These are phyloP conservation scores for Ciconia nigra DNA, from an alignment of 2,797 vertebrate genomes.

Conservation along the genomic window DNA sequence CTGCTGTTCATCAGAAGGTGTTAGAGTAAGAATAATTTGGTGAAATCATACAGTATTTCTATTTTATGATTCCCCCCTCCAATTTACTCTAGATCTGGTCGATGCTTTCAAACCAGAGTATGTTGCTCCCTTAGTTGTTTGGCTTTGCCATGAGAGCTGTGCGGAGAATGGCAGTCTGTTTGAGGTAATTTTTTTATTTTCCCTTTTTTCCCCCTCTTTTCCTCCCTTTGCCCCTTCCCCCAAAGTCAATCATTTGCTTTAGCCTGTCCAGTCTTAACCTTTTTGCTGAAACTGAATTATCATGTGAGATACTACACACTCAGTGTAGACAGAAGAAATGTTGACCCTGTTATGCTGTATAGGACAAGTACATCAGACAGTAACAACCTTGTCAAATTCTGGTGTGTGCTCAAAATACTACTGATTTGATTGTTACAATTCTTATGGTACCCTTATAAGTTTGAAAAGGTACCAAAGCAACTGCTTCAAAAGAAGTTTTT, in stretches of 20 bases:
- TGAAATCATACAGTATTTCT: not conserved
- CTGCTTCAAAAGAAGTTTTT: not conserved
- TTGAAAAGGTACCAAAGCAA: not conserved
- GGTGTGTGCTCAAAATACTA: not conserved
- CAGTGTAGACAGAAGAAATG: not conserved
- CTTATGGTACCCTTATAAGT: not conserved
- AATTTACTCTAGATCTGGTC: conserved; percentile 81
- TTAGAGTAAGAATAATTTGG: not conserved
- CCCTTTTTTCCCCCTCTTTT: not conserved
- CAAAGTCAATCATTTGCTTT: not conserved
- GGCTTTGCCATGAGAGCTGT: conserved; percentile 94
- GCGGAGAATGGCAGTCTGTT: conserved; percentile 90
- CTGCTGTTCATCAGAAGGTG: not conserved
- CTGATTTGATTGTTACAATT: not conserved
- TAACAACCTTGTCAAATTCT: not conserved
- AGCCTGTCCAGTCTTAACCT: not conserved
- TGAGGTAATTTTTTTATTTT: conserved; percentile 82
- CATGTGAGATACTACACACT: not conserved
- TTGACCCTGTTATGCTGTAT: not conserved
- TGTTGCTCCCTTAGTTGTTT: conserved; percentile 90
- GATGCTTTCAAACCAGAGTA: conserved; percentile 90
- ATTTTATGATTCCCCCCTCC: not conserved
- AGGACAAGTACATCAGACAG: not conserved
- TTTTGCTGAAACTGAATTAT: not conserved
- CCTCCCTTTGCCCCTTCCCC: not conserved